Conservation (phyloP, 2,113 vertebrate species). For the Carassius gibelio region DNA sequence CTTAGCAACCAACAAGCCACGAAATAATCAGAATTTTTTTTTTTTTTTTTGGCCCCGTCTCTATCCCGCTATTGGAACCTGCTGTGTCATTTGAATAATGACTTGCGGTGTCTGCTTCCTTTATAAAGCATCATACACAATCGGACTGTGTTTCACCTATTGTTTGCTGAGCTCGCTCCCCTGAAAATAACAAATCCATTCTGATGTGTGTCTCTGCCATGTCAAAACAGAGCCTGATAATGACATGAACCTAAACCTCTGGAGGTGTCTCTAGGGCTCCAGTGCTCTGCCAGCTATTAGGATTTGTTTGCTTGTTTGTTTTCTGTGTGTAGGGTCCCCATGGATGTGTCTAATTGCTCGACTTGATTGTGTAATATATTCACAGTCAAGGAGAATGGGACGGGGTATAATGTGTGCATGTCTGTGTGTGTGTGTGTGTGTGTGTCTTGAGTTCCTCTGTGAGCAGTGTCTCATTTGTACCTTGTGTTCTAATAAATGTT, state of each 20-base stretch:
- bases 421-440: background rate
- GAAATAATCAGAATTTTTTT: slow-evolving; percentile 18
- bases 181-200: slow-evolving; percentile 52
- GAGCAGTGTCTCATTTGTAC: slow-evolving; percentile 61
- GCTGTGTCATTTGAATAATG: slow-evolving; percentile 10
- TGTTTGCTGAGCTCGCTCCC: slow-evolving; percentile 19
- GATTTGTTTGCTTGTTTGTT: slow-evolving; percentile 59
- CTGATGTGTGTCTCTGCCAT: slow-evolving; percentile 44
- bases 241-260: slow-evolving; percentile 55
- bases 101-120: slow-evolving; percentile 8
- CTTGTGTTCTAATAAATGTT: slow-evolving; percentile 64
- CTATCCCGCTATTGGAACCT: background rate
- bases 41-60: too few relatives aligned
- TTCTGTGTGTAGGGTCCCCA: slow-evolving; percentile 54
- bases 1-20: slow-evolving; percentile 60
- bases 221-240: slow-evolving; percentile 47
- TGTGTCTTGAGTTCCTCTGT: slow-evolving; percentile 49
- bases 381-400: slow-evolving; percentile 56
- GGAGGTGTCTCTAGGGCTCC: slow-evolving; percentile 55
- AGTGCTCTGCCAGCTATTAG: slow-evolving; percentile 54
- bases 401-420: slow-evolving; percentile 37
- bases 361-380: slow-evolving; percentile 63
- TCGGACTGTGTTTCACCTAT: slow-evolving; percentile 21
- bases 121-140: slow-evolving; percentile 24
- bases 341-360: slow-evolving; percentile 61